Evolutionary conservation across 2,113 vertebrate species (phyloP).

Genomic region (Dissostichus mawsoni): DNA sequence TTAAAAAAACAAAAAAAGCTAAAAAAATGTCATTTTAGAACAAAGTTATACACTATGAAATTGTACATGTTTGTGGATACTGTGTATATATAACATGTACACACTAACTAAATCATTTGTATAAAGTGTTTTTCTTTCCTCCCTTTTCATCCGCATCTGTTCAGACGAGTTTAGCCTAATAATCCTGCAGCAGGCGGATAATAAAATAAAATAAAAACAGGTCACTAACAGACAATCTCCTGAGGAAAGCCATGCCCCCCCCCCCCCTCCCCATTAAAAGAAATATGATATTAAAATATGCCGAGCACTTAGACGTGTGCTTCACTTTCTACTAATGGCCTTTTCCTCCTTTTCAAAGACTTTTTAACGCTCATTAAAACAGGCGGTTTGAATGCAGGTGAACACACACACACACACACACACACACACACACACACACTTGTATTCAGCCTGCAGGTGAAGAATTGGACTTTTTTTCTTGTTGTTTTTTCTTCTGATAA

Average conservation of each 20-base stretch:
- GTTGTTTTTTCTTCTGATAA: constrained; percentile 39
- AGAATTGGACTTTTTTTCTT: constrained; percentile 50
- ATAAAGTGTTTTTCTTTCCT: constrained; percentile 84
- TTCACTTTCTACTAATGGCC: constrained; percentile 79
- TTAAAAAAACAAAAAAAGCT: constrained; percentile 85
- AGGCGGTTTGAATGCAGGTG: constrained; percentile 52
- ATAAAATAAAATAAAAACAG: constrained; percentile 39
- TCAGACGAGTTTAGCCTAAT: constrained; percentile 64
- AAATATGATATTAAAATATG: constrained; percentile 47
- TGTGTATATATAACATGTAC: constrained; percentile 86
- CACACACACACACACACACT: constrained; percentile 23
- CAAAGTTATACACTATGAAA: constrained; percentile 88
- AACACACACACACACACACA: constrained; percentile 35
- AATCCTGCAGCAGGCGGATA: constrained; percentile 78
- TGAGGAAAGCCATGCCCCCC: constrained; percentile 70
- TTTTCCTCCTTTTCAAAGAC: constrained; percentile 72
- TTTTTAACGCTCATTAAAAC: constrained; percentile 62
- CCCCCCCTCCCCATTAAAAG: constrained; percentile 49
- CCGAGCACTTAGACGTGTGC: constrained; percentile 65
- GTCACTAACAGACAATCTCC: constrained; percentile 85
- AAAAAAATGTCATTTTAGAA: constrained; percentile 89
- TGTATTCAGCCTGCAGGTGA: constrained; percentile 48
- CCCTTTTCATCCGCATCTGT: constrained; percentile 80
- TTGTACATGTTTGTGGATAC: constrained; percentile 94
- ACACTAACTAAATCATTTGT: constrained; percentile 91